Conservation (phyloP, 2,888 invertebrate species). For the Dugesia japonica region DNA sequence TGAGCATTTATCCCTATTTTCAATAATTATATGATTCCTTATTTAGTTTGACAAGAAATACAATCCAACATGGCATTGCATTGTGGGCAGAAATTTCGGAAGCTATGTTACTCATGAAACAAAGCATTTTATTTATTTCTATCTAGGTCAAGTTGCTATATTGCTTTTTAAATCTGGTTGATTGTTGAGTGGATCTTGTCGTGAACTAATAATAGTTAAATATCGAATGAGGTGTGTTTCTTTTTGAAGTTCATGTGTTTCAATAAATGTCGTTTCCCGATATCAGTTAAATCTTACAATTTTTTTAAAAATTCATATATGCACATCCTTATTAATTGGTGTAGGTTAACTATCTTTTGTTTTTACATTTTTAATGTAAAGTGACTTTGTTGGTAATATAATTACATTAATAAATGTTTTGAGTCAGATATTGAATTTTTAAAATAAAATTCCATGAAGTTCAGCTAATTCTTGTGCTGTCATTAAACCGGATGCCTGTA, state of each 20-base stretch:
- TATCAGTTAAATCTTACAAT: not conserved
- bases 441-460: too few species aligned
- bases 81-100: conserved; percentile 94
- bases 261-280: conserved; percentile 9
- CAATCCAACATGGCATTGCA: conserved; percentile 98
- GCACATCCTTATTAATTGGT: too few species aligned
- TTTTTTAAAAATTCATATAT: too few species aligned
- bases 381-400: not conserved
- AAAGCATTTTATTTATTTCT: conserved; percentile 15
- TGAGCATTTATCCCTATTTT: not conserved
- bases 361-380: not conserved
- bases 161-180: conserved; percentile 13
- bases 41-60: conserved; percentile 88
- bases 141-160: conserved; percentile 5
- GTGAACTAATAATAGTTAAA: conserved; percentile 2
- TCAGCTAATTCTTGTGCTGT: too few species aligned
- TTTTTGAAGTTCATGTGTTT: not conserved
- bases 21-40: not conserved
- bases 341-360: not conserved
- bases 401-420: conserved; percentile 9
- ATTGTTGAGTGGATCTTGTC: not conserved
- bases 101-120: conserved; percentile 49
- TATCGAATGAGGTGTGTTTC: not conserved
- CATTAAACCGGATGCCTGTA: too few species aligned
- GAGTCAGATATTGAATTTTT: not conserved